Evolutionary conservation across 2,797 vertebrate species (phyloP).

Genomic region (Sebastiscus albofasciatus): DNA sequence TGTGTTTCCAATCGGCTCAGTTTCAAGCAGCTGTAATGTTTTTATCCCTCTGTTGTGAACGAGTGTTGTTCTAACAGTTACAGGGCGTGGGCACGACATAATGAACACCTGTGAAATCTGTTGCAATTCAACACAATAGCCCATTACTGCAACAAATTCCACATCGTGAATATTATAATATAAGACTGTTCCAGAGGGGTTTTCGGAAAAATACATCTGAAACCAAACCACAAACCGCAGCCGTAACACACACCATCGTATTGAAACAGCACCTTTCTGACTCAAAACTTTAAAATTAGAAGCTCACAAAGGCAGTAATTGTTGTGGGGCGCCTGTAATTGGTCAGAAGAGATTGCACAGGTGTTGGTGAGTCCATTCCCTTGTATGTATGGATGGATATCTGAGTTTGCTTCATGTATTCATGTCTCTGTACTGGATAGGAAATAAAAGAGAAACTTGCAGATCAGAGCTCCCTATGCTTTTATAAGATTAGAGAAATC

Average conservation of each 20-base stretch:
- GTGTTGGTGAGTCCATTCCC: neutral
- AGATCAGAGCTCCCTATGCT: neutral
- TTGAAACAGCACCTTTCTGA: neutral
- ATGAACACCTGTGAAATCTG: constrained; percentile 30
- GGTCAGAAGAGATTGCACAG: neutral
- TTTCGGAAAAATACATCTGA: neutral
- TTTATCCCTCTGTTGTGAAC: neutral
- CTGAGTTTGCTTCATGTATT: neutral
- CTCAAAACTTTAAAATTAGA: neutral
- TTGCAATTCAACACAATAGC: neutral
- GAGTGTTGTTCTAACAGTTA: constrained; percentile 2
- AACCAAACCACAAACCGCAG: constrained; percentile 1
- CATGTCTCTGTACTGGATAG: neutral
- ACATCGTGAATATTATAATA: neutral
- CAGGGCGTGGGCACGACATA: neutral
- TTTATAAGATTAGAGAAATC: constrained; percentile 5
- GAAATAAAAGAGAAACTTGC: neutral
- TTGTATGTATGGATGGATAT: neutral
- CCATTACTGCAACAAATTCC: neutral
- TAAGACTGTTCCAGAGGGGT: neutral
- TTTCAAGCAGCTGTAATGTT: constrained; percentile 15
- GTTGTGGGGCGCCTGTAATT: neutral
- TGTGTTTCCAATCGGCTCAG: neutral
- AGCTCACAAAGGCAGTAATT: neutral
- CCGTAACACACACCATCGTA: neutral